These are phyloP conservation scores for Homalodisca vitripennis DNA, from an alignment of 1,140 invertebrate species.

Conservation along the genomic window DNA sequence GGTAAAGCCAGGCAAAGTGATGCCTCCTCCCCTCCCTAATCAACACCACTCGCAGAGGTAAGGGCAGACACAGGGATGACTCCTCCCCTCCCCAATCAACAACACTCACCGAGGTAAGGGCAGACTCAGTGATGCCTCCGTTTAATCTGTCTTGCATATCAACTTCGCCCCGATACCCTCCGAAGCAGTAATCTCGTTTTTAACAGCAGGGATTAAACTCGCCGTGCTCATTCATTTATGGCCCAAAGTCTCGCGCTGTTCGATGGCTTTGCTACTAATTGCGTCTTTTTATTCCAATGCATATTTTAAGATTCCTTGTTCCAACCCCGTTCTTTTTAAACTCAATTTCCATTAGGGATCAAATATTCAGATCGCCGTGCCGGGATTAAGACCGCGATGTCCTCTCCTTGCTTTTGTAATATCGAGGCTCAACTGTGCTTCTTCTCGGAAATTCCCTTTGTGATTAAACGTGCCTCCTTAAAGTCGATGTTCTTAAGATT, in stretches of 20 bases:
- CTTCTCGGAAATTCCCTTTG: constrained; percentile 9
- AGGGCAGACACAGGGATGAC: not conserved
- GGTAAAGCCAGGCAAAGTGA: no score
- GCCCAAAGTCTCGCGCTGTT: not conserved
- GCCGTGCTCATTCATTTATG: constrained; percentile 22
- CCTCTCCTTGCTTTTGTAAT: not conserved
- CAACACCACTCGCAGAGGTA: no score
- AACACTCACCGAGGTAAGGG: constrained; percentile 2
- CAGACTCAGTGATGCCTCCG: not conserved
- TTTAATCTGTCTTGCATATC: constrained; percentile 21
- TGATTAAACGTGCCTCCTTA: constrained; percentile 2
- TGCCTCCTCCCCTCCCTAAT: no score
- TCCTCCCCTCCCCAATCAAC: no score
- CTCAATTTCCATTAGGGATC: constrained; percentile 29
- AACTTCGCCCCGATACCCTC: constrained; percentile 2
- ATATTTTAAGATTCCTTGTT: constrained; percentile 19
- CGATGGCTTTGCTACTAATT: constrained; percentile 28
- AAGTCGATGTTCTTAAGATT: no score
- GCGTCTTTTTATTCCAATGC: constrained; percentile 30
- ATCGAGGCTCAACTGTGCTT: not conserved
- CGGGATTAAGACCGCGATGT: constrained; percentile 14
- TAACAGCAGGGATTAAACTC: constrained; percentile 26
- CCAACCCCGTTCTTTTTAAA: constrained; percentile 24
- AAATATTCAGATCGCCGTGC: constrained; percentile 25
- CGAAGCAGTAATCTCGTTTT: constrained; percentile 26